Base-by-base conservation (phyloP, 2,797 vertebrate genomes). In the Tapirus indicus region DNA sequence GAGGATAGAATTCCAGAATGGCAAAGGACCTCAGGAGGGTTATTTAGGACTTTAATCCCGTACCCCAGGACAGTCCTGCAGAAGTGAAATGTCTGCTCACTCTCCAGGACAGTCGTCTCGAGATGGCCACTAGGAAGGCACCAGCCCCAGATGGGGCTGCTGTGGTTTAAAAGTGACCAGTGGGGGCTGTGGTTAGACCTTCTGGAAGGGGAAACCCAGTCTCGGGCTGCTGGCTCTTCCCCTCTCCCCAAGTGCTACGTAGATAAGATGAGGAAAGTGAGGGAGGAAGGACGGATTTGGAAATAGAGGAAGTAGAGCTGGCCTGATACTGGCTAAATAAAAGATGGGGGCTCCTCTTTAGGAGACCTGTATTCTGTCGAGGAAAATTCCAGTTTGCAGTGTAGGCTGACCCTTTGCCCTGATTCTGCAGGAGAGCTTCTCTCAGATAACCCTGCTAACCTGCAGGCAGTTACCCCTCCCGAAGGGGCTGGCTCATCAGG, bases 51-150 rank as follows among this genome's bases (percentile, higher is more conserved):
- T 8, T 25, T 2, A 16, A 32, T 13, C 62, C 20, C 83, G 0
- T 21, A 16, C 17, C 11, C 41, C 35, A 4, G 38, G 38, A 62
- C 14, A 9, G 13, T 16, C 20, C 54, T 1, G 0, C n/a, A 7
- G 84, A 17, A 80, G 2, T 14, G 2, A 29, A 5, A 25, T 5
- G 0, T 52, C 21, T 18, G 9, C 23, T 25, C 60, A 0, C 69
- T 20, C 21, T 12, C 16, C 20, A 29, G 83, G 71, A 52, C 25
- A 25, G 47, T 32, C 2, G 5, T 27, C 7, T 27, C 11, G 14
- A 49, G 21, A 16, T 16, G 52, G 77, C 21, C 52, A 25, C n/a
- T 38, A 16, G 77, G 21, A 79, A 38, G 52, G n/a, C 54, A 9
- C 13, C 52, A 25, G 14, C 13, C 52, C 52, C n/a, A 56, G 52